Conservation (phyloP, 2,797 vertebrate species). For the Propithecus perrieri region DNA sequence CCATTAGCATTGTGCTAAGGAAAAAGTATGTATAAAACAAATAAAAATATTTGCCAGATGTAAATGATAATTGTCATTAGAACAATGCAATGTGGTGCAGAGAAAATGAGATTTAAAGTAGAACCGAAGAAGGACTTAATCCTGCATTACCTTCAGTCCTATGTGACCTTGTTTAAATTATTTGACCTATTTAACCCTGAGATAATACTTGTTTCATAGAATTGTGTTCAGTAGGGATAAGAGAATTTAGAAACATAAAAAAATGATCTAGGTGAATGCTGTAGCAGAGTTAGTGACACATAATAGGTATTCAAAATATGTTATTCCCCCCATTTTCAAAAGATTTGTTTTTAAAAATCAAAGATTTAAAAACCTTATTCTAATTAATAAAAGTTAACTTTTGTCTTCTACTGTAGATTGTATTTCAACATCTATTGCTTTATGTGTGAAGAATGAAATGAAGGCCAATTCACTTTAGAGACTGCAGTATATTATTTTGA, state of each 20-base stretch:
- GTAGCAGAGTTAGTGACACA: neutral
- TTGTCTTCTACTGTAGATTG: neutral
- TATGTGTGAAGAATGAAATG: neutral
- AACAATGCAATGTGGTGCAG: neutral
- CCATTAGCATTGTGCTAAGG: neutral
- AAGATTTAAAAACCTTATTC: neutral
- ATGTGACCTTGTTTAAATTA: neutral
- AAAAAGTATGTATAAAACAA: neutral
- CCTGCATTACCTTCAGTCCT: neutral
- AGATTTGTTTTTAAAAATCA: neutral
- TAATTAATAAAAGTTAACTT: neutral
- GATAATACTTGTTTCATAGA: neutral
- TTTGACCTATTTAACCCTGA: neutral
- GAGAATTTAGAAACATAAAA: neutral
- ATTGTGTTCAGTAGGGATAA: neutral
- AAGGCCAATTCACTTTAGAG: neutral
- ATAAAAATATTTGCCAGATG: neutral
- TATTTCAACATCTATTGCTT: slow-evolving; percentile 26
- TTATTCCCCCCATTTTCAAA: neutral
- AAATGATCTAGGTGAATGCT: neutral
- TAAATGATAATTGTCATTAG: neutral
- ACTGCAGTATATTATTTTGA: slow-evolving; percentile 15
- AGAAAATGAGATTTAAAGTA: neutral
- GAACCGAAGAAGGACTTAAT: neutral
- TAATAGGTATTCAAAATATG: neutral